A percentile compares a stretch with the other conserved stretches of the same genome.
phyloP scores from a whole-genome alignment of 92 coral and sea anemone genomes.

The Palythoa grandis region DNA sequence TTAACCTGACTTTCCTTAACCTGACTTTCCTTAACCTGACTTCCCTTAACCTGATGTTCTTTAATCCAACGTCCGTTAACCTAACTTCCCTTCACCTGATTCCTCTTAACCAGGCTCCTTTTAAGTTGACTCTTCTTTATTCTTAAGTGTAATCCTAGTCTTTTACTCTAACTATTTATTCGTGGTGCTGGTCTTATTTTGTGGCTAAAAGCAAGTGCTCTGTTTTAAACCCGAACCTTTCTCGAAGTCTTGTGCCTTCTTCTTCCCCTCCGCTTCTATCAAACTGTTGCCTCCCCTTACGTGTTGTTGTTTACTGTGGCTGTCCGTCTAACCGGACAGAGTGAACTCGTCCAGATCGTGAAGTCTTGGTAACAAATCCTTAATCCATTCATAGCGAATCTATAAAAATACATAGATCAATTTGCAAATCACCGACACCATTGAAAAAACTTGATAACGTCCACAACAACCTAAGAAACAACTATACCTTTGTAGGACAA shows the following conservation, averaged over 20 bases:
- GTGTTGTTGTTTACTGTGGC: constrained; percentile 21
- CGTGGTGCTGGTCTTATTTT: not conserved
- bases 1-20: too few relatives aligned
- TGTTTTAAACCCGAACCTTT: not conserved
- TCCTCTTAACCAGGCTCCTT: too few relatives aligned
- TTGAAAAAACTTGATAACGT: not conserved
- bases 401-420: constrained; percentile 3
- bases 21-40: too few relatives aligned
- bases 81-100: too few relatives aligned
- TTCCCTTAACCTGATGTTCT: too few relatives aligned
- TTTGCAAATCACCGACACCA: not conserved
- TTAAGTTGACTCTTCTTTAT: too few relatives aligned
- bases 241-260: not conserved
- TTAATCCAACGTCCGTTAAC: too few relatives aligned
- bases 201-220: not conserved
- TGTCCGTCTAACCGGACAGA: constrained; percentile 76
- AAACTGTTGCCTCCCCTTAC: not conserved
- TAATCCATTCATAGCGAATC: constrained; percentile 87
- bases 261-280: constrained; percentile 1
- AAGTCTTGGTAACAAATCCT: constrained; percentile 84
- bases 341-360: constrained; percentile 76
- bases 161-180: not conserved
- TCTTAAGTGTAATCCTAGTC: too few relatives aligned
- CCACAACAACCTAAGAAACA: too few relatives aligned
- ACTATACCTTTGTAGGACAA: too few relatives aligned